Percentiles rank a stretch among this genome's conserved stretches.
Conservation (phyloP, 2,113 vertebrate genomes). For the Pyxicephalus adspersus region DNA sequence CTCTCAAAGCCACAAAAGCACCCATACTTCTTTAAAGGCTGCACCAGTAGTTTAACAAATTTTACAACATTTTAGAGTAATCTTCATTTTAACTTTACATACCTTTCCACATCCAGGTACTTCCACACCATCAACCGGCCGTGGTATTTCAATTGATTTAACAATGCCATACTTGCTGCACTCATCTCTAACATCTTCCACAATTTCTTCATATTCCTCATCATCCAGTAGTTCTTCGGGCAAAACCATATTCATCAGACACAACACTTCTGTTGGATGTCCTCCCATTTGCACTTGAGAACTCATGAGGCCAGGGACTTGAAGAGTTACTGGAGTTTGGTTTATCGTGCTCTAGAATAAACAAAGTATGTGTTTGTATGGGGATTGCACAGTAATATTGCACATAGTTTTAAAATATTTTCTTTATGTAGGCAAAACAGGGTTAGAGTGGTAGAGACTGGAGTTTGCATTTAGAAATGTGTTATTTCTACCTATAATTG, state of each 20-base stretch:
- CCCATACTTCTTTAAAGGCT: no score
- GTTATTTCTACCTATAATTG: no score
- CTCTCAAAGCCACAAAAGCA: no score
- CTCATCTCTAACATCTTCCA: constrained; percentile 89
- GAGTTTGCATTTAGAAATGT: no score
- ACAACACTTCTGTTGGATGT: constrained; percentile 88
- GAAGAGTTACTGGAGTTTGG: constrained; percentile 91
- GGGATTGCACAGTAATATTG: no score
- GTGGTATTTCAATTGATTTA: constrained; percentile 92
- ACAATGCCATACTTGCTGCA: constrained; percentile 92
- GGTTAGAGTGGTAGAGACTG: no score
- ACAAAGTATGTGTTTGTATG: no score
- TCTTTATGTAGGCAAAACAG: no score
- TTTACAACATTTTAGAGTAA: no score
- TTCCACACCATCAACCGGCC: constrained; percentile 91
- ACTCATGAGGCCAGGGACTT: constrained; percentile 89
- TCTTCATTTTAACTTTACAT: neutral
- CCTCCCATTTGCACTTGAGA: constrained; percentile 91
- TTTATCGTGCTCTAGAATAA: constrained; percentile 84
- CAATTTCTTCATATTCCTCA: constrained; percentile 91
- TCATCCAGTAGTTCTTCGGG: constrained; percentile 90
- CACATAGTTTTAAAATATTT: no score
- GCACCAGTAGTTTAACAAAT: no score
- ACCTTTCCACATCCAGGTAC: constrained; percentile 92
- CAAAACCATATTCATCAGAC: constrained; percentile 95